phyloP scores from a whole-genome alignment of 2,888 invertebrate species.

The Spisula solida region DNA sequence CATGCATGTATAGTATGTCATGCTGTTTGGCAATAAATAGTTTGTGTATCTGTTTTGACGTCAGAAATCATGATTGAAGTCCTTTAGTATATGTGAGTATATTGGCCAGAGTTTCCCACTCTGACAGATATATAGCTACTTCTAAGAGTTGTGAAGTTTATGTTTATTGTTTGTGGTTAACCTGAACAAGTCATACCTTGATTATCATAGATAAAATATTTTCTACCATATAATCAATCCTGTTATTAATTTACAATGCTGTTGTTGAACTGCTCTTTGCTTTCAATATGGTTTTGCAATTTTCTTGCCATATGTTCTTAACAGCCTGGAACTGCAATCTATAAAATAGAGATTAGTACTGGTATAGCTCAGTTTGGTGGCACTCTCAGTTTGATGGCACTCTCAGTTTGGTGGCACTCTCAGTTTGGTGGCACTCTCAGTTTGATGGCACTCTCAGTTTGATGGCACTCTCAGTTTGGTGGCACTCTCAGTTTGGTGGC shows the following conservation, averaged over 20 bases:
- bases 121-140: background rate
- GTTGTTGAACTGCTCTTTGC: too few species aligned
- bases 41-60: conserved; percentile 1
- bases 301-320: too few species aligned
- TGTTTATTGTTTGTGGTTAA: background rate
- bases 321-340: too few species aligned
- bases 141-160: background rate
- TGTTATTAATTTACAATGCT: background rate
- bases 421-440: too few species aligned
- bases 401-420: too few species aligned
- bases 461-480: too few species aligned
- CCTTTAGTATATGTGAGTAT: background rate
- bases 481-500: too few species aligned
- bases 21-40: background rate
- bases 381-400: too few species aligned
- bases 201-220: background rate
- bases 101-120: background rate
- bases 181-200: background rate
- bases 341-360: too few species aligned
- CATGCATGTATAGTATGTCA: background rate
- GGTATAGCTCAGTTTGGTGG: too few species aligned
- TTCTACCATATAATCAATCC: background rate
- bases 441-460: too few species aligned
- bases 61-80: background rate
- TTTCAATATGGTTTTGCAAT: too few species aligned